Evolutionary conservation across 2,113 vertebrate genomes (phyloP), one percentile per base, ranked within the genome.

Genomic region (Alouatta palliata): DNA sequence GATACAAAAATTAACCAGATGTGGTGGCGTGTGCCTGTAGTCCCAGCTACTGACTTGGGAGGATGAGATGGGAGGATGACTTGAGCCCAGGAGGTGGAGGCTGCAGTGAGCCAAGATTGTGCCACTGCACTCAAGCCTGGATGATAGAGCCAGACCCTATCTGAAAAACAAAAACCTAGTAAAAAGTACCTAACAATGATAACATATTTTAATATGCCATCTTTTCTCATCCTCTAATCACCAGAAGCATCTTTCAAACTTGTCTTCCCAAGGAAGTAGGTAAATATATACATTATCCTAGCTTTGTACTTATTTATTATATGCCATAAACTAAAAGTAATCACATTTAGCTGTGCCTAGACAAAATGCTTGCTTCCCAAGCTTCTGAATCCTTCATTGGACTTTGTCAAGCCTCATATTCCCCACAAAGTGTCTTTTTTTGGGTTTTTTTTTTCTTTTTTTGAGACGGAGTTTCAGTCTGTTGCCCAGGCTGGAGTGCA

Each of bases 251-350:
- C 54, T 94, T 97, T 95, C 47, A 43, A 75, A 75, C 35, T 68
- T 68, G 70, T 13, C 84, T 83, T 91, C 43, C 56, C n/a, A 87
- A 88, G 17, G 54, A 90, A 58, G 68, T 32, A 89, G 37, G 21
- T 77, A 95, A 95, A 83, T 79, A 77, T 61, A n/a, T 87, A 83
- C 16, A 76, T 84, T 93, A 40, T 95, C 45, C 47, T 91, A 88
- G 49, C 89, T 94, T 94, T 93, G 47, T 90, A 70, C 10, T 85
- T 89, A 88, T 77, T 94, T 90, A 70, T 75, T 80, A 8, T 92
- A 83, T 27, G 52, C 45, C 68, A 17, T 84, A 91, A 87, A 93
- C 77, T 73, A 93, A 85, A 66, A 85, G 45, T n/a, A 66, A 85
- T 89, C 79, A 76, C 21, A 19, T 64, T 81, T 76, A 85, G 64